Conservation (phyloP, 2,113 vertebrate genomes). For the Myodes glareolus region DNA sequence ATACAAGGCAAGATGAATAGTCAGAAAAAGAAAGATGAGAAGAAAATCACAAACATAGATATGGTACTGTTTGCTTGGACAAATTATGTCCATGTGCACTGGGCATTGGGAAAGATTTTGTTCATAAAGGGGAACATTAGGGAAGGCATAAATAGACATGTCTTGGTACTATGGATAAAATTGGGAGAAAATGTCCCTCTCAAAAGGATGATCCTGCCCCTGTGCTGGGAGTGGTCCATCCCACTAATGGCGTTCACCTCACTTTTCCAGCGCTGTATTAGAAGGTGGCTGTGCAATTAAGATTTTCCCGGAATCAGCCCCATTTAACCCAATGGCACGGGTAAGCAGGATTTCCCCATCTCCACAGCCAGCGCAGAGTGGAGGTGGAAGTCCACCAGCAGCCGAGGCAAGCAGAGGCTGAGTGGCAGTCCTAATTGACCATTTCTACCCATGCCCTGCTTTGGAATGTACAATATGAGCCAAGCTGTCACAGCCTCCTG, state of each 20-base stretch:
- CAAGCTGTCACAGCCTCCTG: conserved; percentile 86
- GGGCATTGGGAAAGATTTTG: background rate
- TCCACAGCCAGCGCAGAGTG: conserved; percentile 80
- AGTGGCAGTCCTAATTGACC: conserved; percentile 89
- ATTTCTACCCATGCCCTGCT: conserved; percentile 83
- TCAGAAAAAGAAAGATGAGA: background rate
- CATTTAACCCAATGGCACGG: conserved; percentile 64
- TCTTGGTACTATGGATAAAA: background rate
- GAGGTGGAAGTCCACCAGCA: conserved; percentile 73
- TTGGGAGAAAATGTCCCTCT: background rate
- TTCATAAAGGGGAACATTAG: background rate
- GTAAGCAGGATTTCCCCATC: conserved; percentile 78
- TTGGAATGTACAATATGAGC: conserved; percentile 79
- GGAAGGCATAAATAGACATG: background rate
- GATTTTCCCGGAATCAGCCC: conserved; percentile 62
- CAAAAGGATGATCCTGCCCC: background rate
- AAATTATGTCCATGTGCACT: background rate
- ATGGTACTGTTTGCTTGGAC: rapidly evolving
- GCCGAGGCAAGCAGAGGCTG: conserved; percentile 75
- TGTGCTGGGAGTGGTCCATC: background rate
- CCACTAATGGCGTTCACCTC: background rate
- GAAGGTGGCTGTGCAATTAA: conserved; percentile 56
- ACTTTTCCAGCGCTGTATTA: conserved; percentile 40
- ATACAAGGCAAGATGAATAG: background rate
- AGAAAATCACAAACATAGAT: background rate